Base-by-base conservation (phyloP, 2,888 invertebrate genomes). In the Phymatocera aterrima region DNA sequence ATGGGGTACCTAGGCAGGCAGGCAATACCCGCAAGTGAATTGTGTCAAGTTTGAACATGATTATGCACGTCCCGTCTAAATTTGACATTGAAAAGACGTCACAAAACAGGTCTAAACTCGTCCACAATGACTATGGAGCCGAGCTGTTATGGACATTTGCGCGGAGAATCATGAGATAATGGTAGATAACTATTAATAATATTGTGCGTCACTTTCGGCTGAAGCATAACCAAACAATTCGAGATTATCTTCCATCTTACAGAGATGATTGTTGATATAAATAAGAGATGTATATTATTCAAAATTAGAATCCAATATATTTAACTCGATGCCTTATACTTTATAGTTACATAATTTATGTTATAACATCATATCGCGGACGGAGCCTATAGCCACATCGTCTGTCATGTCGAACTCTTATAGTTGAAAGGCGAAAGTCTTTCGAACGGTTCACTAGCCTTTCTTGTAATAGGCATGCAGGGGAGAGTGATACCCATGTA, bases 351-450 rank as follows among this genome's bases (percentile, higher is more conserved):
- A 28, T 57, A 28, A 57, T 28, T 57, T 28, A 10, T 28, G 28
- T 57, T 57, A 57, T 15, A 57, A 57, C 24, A 40, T 40, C 24
- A 10, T 10, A 28, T n/a, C n/a, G n/a, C n/a, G n/a, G n/a, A n/a
- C n/a, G n/a, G n/a, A n/a, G n/a, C n/a, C n/a, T n/a, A n/a, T n/a
- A n/a, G n/a, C n/a, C n/a, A n/a, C n/a, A n/a, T n/a, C 57, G 12
- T 57, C 57, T 28, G 28, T 4, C 51, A 57, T 24, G 12, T 12
- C 28, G 57, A 57, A 28, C 21, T 64, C 64, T 64, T 1, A 37
- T 40, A 64, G 64, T 37, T 5, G 18, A 15, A 37, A 64, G 64
- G 64, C 64, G 64, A 64, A 64, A 64, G 64, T 64, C 64, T 64
- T 37, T 18, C 64, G 37, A 64, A 34, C 64, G 37, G 64, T 64